These are phyloP conservation scores for Tupiocoris notatus DNA, from an alignment of 2,888 invertebrate genomes.

Conservation along the genomic window DNA sequence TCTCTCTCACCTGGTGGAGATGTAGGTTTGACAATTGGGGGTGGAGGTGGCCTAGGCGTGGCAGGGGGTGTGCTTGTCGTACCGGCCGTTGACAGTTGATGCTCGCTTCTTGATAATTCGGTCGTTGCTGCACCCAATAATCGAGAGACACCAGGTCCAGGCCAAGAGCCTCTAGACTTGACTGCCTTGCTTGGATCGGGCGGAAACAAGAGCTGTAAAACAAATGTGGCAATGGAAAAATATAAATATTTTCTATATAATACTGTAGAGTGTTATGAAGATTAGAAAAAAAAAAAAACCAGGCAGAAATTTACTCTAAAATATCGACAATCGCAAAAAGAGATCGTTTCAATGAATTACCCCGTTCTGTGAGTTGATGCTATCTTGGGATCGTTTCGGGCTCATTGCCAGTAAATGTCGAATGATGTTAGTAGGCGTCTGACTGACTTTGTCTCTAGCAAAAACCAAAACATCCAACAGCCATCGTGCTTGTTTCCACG, in stretches of 20 bases:
- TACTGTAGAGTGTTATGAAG: too few relatives aligned
- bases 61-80: constrained; percentile 45
- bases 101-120: constrained; percentile 82
- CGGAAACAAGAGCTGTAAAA: constrained; percentile 54
- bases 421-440: constrained; percentile 51
- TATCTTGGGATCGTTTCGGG: constrained; percentile 48
- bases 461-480: constrained; percentile 92
- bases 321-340: too few relatives aligned
- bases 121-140: constrained; percentile 53
- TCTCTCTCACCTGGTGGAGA: constrained; percentile 44
- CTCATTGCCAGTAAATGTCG: constrained; percentile 54
- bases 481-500: constrained; percentile 96
- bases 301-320: too few relatives aligned
- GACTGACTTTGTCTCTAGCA: constrained; percentile 75
- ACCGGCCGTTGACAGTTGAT: constrained; percentile 58
- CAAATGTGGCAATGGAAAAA: too few relatives aligned
- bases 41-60: constrained; percentile 42
- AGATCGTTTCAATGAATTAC: too few relatives aligned
- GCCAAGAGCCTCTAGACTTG: constrained; percentile 81
- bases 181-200: constrained; percentile 68
- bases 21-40: constrained; percentile 41
- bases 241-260: too few relatives aligned
- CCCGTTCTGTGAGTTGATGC: constrained; percentile 51
- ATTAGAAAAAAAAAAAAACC: too few relatives aligned
- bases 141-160: constrained; percentile 66